Percentiles rank a stretch among this genome's conserved stretches.
phyloP scores from a whole-genome alignment of 1,140 invertebrate genomes.

The Apis cerana region DNA sequence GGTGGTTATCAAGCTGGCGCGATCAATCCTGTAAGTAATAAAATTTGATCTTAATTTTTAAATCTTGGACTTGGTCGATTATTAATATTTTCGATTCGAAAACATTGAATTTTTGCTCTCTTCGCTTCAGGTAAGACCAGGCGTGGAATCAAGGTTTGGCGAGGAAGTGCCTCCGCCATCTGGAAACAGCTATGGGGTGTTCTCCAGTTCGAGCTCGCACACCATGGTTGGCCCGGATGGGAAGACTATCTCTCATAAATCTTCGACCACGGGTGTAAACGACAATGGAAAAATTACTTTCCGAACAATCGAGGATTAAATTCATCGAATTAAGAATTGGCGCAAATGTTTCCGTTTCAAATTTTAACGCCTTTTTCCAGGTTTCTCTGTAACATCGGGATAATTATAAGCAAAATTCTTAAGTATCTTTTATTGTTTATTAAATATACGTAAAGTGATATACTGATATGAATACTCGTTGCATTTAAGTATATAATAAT shows the following conservation, averaged over 20 bases:
- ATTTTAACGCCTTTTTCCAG: background rate
- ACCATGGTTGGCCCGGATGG: constrained; percentile 83
- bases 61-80: too few relatives aligned
- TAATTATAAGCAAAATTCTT: constrained; percentile 1
- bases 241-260: constrained; percentile 81
- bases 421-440: background rate
- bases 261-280: constrained; percentile 85
- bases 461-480: constrained; percentile 25
- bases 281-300: constrained; percentile 87
- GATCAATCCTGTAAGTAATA: constrained; percentile 70
- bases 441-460: constrained; percentile 16
- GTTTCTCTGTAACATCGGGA: constrained; percentile 26
- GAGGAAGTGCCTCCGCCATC: constrained; percentile 71
- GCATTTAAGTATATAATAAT: background rate
- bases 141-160: constrained; percentile 83
- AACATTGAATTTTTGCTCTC: too few relatives aligned
- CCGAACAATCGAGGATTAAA: constrained; percentile 81
- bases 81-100: too few relatives aligned
- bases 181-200: constrained; percentile 82
- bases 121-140: constrained; percentile 80
- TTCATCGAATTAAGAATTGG: too few relatives aligned
- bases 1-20: constrained; percentile 70
- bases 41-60: too few relatives aligned
- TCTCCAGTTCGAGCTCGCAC: constrained; percentile 83
- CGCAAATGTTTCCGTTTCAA: background rate